phyloP scores from a whole-genome alignment of 1,140 invertebrate genomes.

The Cecropterus lyciades region DNA sequence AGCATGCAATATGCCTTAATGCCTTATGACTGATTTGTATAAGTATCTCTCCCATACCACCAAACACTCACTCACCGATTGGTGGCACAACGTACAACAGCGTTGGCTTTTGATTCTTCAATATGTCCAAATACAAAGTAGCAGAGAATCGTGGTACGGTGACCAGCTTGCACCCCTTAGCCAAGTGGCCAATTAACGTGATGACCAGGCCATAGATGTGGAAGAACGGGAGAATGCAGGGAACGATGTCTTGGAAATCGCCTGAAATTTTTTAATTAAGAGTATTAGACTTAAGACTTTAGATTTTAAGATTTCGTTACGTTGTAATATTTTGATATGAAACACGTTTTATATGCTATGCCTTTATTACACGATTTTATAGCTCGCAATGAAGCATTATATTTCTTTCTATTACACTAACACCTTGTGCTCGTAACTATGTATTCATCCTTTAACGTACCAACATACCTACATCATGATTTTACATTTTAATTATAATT shows the following conservation, averaged over 20 bases:
- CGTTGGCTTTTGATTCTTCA: slow-evolving; percentile 85
- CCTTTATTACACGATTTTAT: too few species aligned
- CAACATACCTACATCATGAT: too few species aligned
- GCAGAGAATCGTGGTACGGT: slow-evolving; percentile 91
- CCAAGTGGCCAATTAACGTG: slow-evolving; percentile 85
- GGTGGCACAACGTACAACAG: slow-evolving; percentile 87
- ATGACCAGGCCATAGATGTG: slow-evolving; percentile 94
- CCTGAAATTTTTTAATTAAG: slow-evolving; percentile 55
- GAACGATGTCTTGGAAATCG: slow-evolving; percentile 85
- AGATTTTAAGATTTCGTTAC: too few species aligned
- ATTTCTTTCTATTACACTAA: too few species aligned
- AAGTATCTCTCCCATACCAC: background rate
- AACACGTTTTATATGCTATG: too few species aligned
- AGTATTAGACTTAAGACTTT: background rate
- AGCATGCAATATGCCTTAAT: too few species aligned
- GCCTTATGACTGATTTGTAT: too few species aligned
- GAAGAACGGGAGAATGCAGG: slow-evolving; percentile 92
- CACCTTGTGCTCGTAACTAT: too few species aligned
- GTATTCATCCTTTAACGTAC: too few species aligned
- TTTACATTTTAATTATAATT: too few species aligned
- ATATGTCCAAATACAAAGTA: slow-evolving; percentile 85
- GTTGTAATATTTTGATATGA: too few species aligned
- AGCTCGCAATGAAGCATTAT: too few species aligned
- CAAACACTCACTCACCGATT: slow-evolving; percentile 87
- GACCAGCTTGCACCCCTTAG: slow-evolving; percentile 88